Percentiles rank a stretch among this genome's conserved stretches.
Evolutionary conservation across 2,797 vertebrate genomes (phyloP).

Genomic region (Thaleichthys pacificus): DNA sequence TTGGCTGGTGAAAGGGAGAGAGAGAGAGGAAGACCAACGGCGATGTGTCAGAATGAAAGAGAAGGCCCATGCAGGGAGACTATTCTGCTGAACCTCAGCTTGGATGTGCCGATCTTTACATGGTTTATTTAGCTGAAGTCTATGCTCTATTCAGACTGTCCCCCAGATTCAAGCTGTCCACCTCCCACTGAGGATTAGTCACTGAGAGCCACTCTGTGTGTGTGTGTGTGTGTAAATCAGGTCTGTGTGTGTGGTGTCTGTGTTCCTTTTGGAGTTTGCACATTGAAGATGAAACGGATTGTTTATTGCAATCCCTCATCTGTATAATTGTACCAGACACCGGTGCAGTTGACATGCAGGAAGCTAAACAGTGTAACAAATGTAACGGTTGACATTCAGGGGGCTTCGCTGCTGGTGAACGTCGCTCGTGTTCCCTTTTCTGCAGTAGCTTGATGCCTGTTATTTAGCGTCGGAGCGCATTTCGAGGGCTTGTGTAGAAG

Average conservation of each 20-base stretch:
- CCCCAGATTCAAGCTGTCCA: conserved; percentile 71
- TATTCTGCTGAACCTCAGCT: conserved; percentile 60
- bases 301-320: too few relatives aligned
- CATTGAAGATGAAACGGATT: too few relatives aligned
- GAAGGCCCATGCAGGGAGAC: conserved; percentile 38
- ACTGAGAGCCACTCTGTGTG: conserved; percentile 47
- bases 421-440: not conserved
- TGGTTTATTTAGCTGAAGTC: conserved; percentile 73
- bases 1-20: conserved; percentile 39
- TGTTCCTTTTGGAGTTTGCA: not conserved
- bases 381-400: not conserved
- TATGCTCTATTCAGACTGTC: conserved; percentile 41
- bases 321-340: not conserved
- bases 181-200: conserved; percentile 75
- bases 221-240: conserved; percentile 15
- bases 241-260: not conserved
- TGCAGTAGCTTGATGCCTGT: not conserved
- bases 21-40: conserved; percentile 20
- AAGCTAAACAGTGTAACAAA: not conserved
- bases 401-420: too few relatives aligned
- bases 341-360: not conserved
- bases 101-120: conserved; percentile 67
- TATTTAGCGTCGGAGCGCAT: not conserved
- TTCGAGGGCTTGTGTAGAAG: not conserved
- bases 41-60: conserved; percentile 51